Evolutionary conservation across 2,113 vertebrate genomes (phyloP), one percentile per base, ranked within the genome.

Genomic region (Poeciliopsis turrubarensis): DNA sequence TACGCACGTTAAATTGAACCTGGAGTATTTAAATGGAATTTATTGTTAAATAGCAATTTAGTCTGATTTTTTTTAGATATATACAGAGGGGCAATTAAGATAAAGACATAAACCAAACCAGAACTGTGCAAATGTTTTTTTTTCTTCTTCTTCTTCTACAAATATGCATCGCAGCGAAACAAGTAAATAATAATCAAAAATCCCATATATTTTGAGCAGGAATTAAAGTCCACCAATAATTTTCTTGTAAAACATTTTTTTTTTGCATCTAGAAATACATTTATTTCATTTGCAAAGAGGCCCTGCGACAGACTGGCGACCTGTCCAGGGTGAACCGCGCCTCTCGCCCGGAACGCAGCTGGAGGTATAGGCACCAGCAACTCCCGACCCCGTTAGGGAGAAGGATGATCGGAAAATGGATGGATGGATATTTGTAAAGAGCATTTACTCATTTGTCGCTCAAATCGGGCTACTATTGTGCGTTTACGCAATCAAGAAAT

Each of bases 401-500:
- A n/a, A n/a, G n/a, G n/a, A n/a, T n/a, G n/a, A n/a, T n/a, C n/a
- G n/a, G n/a, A n/a, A n/a, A n/a, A n/a, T n/a, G n/a, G n/a, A n/a
- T n/a, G n/a, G n/a, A n/a, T n/a, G n/a, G n/a, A n/a, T n/a, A 54
- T 10, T 54, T 54, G 7, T 7, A 54, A 25, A 57, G 51, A 7
- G 8, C n/a, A 9, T n/a, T 25, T 8, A 2, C 17, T 1, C 5
- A 19, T 19, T 19, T 57, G n/a, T 57, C 5, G 7, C 10, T 6
- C 51, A 54, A 25, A 54, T 47, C 0, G 15, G 44, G 4, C 44
- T 47, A 47, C 19, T 54, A n/a, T 7, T 19, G 66, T 66, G 51
- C 19, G 51, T 17, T 19, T 17, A 47, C 51, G 70, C 31, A 31
- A 57, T 83, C 31, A 4, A 30, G 71, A 63, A 73, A 72, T 65